These are phyloP conservation scores for Intellagama lesueurii DNA, from an alignment of 2,797 vertebrate genomes.

Conservation along the genomic window DNA sequence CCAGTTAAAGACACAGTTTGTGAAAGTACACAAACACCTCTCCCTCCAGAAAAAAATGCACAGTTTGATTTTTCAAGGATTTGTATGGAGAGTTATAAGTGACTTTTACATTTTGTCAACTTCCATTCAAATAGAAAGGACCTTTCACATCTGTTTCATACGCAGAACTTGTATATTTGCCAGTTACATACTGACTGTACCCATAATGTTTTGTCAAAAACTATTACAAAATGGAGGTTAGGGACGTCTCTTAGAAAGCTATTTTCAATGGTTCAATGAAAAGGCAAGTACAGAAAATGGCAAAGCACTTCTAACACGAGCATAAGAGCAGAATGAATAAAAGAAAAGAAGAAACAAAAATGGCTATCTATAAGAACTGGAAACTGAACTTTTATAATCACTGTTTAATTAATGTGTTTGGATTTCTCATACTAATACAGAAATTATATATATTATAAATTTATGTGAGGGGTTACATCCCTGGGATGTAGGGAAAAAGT, in stretches of 20 bases:
- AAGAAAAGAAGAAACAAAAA: background rate
- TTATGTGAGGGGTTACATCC: background rate
- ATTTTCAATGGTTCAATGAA: background rate
- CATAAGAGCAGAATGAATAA: background rate
- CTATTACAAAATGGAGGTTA: background rate
- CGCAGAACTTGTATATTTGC: conserved; percentile 23
- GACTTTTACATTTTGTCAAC: conserved; percentile 9
- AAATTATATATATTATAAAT: background rate
- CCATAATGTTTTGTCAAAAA: conserved; percentile 28
- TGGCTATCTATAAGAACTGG: background rate
- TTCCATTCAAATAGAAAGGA: background rate
- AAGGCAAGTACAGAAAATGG: background rate
- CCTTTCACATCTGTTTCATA: conserved; percentile 34
- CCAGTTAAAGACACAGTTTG: background rate
- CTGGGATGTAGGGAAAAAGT: background rate
- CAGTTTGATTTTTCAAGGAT: background rate
- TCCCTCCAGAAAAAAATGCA: background rate
- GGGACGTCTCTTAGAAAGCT: background rate
- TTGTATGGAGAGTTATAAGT: background rate
- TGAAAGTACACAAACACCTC: background rate
- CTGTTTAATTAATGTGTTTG: background rate
- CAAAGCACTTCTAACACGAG: background rate
- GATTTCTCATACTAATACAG: background rate
- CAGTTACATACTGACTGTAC: background rate
- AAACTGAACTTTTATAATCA: background rate